phyloP scores from a whole-genome alignment of 2,113 vertebrate species.

The Euleptes europaea region DNA sequence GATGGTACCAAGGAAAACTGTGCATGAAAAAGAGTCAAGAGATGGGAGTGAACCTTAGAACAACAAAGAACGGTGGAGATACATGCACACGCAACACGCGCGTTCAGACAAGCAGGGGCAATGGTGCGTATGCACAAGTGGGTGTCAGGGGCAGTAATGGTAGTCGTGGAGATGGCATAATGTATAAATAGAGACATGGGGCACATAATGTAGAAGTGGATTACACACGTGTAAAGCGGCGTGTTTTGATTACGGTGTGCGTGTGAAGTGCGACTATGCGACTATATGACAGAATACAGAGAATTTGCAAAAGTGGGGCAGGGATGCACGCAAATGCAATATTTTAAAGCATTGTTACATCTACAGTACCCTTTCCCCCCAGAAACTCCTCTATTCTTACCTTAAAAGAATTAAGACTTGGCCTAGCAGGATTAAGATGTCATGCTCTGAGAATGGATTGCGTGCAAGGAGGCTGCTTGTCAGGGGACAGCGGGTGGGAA shows the following conservation, averaged over 20 bases:
- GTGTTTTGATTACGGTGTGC: neutral
- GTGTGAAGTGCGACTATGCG: neutral
- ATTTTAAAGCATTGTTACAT: neutral
- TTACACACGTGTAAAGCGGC: too few species aligned
- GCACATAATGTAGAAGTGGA: neutral
- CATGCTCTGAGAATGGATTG: neutral
- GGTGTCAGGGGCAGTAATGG: neutral
- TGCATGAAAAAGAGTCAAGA: neutral
- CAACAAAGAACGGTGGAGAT: neutral
- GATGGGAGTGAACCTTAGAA: neutral
- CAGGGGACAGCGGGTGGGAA: neutral
- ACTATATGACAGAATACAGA: neutral
- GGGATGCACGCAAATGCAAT: too few species aligned
- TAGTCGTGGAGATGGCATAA: neutral
- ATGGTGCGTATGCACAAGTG: neutral
- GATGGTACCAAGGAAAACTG: neutral
- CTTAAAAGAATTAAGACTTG: neutral
- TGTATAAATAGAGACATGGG: neutral
- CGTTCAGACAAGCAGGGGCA: too few species aligned
- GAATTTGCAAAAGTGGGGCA: too few species aligned
- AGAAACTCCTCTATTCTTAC: neutral
- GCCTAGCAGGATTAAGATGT: neutral
- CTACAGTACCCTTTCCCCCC: neutral
- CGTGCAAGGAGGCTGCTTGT: neutral
- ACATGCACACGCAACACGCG: neutral